Base-by-base conservation (phyloP, 2,888 invertebrate genomes). In the Nemotelus pantherinus region DNA sequence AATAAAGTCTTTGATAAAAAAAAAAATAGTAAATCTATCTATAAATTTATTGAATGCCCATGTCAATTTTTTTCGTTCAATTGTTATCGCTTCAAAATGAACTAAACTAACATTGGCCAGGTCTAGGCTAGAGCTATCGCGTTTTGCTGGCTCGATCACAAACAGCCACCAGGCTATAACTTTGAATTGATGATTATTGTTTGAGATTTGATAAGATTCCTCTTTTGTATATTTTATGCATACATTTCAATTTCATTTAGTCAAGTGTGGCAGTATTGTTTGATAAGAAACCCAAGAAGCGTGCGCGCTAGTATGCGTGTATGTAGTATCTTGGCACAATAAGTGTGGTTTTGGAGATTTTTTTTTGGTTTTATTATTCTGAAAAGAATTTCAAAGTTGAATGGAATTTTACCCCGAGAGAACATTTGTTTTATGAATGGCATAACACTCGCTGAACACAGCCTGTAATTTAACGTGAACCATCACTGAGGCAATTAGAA, bases 21-120 rank as follows among this genome's bases (percentile, higher is more conserved):
- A 25, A 25, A 25, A 25, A 25, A 25, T 25, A 25, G 25, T 25
- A 25, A 25, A 25, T 25, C 25, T 25, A 25, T 25, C 25, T 25
- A 25, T 25, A 65, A 47, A 65, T 65, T 65, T 65, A 65, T 65
- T 65, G 65, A 65, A 47, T 65, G 65, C 7, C 65, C 65, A 65
- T 65, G n/a, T 65, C 44, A 45, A 45, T 58, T 63, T 63, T 9
- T 63, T 39, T 63, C 53, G 53, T 65, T 65, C 47, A 45, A 65
- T 65, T 65, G 65, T 41, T 47, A 65, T 47, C 47, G 65, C 43
- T 63, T 3, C 43, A 43, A 43, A n/a, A 43, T 63, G 4, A 57
- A n/a, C 3, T 57, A n/a, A n/a, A 57, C 25, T 25, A 25, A 25
- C 25, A 25, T 25, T 25, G 25, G 25, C 25, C 25, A 25, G 25